A percentile compares a stretch with the other conserved stretches of the same genome.
phyloP scores from a whole-genome alignment of 2,888 invertebrate genomes.

The Eurois occulta region DNA sequence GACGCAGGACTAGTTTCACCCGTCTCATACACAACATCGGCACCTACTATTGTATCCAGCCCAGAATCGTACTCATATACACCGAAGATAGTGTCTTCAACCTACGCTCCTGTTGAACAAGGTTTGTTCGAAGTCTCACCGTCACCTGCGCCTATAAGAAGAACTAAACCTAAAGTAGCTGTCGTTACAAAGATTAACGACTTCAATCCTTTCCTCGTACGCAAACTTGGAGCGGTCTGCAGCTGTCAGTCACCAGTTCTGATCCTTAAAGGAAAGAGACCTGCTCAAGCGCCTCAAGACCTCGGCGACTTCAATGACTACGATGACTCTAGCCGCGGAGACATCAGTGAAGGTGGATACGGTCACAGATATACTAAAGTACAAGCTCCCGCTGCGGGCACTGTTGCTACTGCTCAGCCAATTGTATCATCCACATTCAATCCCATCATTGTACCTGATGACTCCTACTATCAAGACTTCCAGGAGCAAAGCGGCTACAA shows the following conservation, averaged over 20 bases:
- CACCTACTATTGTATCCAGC: conserved; percentile 76
- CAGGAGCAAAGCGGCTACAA: conserved; percentile 78
- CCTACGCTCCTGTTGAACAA: conserved; percentile 81
- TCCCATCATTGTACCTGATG: conserved; percentile 88
- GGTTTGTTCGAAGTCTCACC: conserved; percentile 84
- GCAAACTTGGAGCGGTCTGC: conserved; percentile 94
- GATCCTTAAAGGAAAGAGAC: conserved; percentile 87
- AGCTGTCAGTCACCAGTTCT: conserved; percentile 92
- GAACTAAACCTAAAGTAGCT: conserved; percentile 88
- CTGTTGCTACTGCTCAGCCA: conserved; percentile 76
- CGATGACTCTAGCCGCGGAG: conserved; percentile 78
- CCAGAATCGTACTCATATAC: conserved; percentile 73
- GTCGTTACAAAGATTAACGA: conserved; percentile 93
- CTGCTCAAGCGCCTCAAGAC: conserved; percentile 77
- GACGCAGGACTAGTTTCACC: conserved; percentile 82
- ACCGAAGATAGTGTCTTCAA: conserved; percentile 76
- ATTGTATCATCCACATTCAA: conserved; percentile 83
- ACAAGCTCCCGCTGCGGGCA: conserved; percentile 59
- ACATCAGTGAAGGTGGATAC: conserved; percentile 76
- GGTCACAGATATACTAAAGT: conserved; percentile 76
- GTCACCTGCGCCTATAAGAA: conserved; percentile 75
- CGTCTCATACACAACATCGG: conserved; percentile 81
- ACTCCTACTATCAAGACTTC: conserved; percentile 87
- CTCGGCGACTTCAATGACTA: conserved; percentile 80
- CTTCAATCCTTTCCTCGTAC: conserved; percentile 92